Evolutionary conservation across 1,140 invertebrate species (phyloP).

Genomic region (Penaeus japonicus): DNA sequence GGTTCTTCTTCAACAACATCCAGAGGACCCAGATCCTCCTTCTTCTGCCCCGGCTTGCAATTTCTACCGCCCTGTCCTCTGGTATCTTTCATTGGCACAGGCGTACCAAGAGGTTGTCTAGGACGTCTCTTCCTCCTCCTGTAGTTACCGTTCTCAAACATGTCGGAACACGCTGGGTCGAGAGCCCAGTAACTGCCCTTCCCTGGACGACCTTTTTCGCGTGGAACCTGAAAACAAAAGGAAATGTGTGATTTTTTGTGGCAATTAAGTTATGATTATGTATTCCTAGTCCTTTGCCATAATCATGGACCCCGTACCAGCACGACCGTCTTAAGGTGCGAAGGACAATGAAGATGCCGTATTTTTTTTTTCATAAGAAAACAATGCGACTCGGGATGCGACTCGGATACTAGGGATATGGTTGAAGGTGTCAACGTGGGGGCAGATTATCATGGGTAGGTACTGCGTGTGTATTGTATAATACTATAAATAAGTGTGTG

Average conservation of each 20-base stretch:
- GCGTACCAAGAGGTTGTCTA: neutral
- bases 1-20: neutral
- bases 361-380: too few relatives aligned
- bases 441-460: too few relatives aligned
- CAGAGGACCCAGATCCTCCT: neutral
- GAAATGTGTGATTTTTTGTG: slow-evolving; percentile 73
- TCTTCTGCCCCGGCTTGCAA: neutral
- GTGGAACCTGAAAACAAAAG: slow-evolving; percentile 69
- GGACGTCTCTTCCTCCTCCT: slow-evolving; percentile 67
- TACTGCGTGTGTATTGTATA: too few relatives aligned
- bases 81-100: neutral
- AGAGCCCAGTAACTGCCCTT: slow-evolving; percentile 75
- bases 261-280: neutral
- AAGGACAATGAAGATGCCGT: too few relatives aligned
- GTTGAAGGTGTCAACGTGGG: too few relatives aligned
- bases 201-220: slow-evolving; percentile 69
- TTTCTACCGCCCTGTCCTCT: neutral
- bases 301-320: too few relatives aligned
- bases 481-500: too few relatives aligned
- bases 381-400: too few relatives aligned
- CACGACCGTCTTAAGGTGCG: too few relatives aligned
- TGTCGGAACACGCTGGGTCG: slow-evolving; percentile 69
- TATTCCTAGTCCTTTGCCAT: too few relatives aligned
- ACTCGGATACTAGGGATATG: too few relatives aligned
- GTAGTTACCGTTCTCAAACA: slow-evolving; percentile 75